Conservation (phyloP, 2,888 invertebrate species). For the Papilio demoleus region DNA sequence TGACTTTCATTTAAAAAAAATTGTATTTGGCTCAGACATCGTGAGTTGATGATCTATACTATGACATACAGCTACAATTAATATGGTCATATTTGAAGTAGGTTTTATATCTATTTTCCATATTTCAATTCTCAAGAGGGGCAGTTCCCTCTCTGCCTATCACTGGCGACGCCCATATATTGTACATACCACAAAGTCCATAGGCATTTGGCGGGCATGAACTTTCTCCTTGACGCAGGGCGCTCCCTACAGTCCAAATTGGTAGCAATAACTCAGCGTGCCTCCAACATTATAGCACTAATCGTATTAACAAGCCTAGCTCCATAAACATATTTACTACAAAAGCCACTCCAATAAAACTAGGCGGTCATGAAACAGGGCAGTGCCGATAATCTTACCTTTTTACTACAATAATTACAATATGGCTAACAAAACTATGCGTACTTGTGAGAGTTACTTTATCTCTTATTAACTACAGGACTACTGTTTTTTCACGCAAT, state of each 20-base stretch:
- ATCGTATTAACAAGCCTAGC: conserved; percentile 19
- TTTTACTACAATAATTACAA: background rate
- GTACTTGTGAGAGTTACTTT: too few species aligned
- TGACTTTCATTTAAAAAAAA: too few species aligned
- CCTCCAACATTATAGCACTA: conserved; percentile 1
- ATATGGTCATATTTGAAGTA: too few species aligned
- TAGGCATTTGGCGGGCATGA: conserved; percentile 25
- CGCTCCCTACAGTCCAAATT: conserved; percentile 24
- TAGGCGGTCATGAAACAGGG: background rate
- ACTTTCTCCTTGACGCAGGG: conserved; percentile 30
- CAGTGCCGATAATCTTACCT: background rate
- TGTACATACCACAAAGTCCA: too few species aligned
- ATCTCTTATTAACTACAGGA: background rate
- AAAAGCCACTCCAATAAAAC: background rate
- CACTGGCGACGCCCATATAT: too few species aligned
- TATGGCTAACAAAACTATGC: background rate
- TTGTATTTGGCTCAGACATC: too few species aligned
- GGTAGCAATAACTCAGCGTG: conserved; percentile 28
- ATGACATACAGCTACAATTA: too few species aligned
- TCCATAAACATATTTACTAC: conserved; percentile 10
- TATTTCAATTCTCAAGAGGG: too few species aligned
- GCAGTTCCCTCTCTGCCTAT: too few species aligned
- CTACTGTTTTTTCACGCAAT: background rate
- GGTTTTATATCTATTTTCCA: too few species aligned
- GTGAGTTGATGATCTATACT: too few species aligned